Base-by-base conservation (phyloP, 2,797 vertebrate genomes). In the Sebastes diploproa region DNA sequence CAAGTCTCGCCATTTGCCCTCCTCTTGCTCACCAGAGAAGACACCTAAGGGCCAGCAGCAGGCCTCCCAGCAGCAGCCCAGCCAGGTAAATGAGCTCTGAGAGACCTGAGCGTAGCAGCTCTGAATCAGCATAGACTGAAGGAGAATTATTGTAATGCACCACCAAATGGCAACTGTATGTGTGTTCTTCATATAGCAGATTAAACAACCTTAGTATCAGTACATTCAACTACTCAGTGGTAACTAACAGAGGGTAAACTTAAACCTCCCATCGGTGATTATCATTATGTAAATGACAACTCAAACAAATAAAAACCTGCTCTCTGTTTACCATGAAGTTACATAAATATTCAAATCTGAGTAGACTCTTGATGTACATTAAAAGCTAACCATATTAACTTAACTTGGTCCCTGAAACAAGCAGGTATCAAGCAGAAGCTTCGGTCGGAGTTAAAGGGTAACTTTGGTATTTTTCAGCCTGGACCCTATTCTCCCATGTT, bases 71-170 rank as follows among this genome's bases (percentile, higher is more conserved):
- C 96, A 96, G 91, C 97, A 96, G 29, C 96, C 96, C 87, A 95
- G 96, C 93, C 97, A 98, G 97, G 97, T 98, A 97, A 96, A 97
- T 94, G 94, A 96, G 95, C 94, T 91, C 59, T 93, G 85, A 85
- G 58, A 25, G 71, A 73, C 16, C 70, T 25, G 18, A 56, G 10
- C 5, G 29, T 16, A 60, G 12, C 36, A 60, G 30, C n/a, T 34
- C 52, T 22, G 27, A 52, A 36, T 56, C 29, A 58, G 12, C 11
- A 25, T 5, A 52, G 32, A 38, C 58, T 55, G 66, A 54, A 18
- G 7, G 14, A 1, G 18, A 54, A 36, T 50, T 38, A 18, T 7
- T 10, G 46, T 36, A 52, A 67, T 23, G 13, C 11, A 29, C 22
- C 27, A 64, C 18, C 6, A 62, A 50, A 77, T 36, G 25, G 14